These are phyloP conservation scores for Tenebrio molitor DNA, from an alignment of 1,140 invertebrate genomes.

Conservation along the genomic window DNA sequence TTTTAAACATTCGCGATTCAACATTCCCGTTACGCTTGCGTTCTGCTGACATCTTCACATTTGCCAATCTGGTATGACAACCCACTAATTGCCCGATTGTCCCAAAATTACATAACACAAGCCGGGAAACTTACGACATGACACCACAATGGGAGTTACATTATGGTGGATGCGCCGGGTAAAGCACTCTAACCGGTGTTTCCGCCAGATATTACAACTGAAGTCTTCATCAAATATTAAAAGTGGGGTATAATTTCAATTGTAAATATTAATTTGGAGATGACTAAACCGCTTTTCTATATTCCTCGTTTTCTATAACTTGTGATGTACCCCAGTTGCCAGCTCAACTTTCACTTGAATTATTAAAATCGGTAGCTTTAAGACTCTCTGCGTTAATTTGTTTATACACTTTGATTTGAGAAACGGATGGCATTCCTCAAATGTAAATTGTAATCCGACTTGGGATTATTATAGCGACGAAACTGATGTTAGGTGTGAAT, in stretches of 20 bases:
- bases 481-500: neutral
- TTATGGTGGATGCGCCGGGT: too few relatives aligned
- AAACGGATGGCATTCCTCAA: neutral
- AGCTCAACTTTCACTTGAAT: neutral
- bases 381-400: neutral
- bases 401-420: neutral
- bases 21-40: neutral
- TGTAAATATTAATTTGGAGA: too few relatives aligned
- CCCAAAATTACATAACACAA: conserved; percentile 5
- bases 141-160: too few relatives aligned
- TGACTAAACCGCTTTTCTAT: neutral
- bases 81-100: conserved; percentile 4
- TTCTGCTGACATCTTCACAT: neutral
- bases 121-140: neutral
- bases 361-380: neutral
- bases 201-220: too few relatives aligned
- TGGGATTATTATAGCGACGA: neutral
- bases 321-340: neutral
- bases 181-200: too few relatives aligned
- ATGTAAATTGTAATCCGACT: neutral
- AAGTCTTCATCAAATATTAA: too few relatives aligned
- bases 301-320: neutral
- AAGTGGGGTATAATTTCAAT: too few relatives aligned
- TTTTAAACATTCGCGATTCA: neutral
- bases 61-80: neutral